These are phyloP conservation scores for Ricordea florida DNA, from an alignment of 92 coral and sea anemone species.

Conservation along the genomic window DNA sequence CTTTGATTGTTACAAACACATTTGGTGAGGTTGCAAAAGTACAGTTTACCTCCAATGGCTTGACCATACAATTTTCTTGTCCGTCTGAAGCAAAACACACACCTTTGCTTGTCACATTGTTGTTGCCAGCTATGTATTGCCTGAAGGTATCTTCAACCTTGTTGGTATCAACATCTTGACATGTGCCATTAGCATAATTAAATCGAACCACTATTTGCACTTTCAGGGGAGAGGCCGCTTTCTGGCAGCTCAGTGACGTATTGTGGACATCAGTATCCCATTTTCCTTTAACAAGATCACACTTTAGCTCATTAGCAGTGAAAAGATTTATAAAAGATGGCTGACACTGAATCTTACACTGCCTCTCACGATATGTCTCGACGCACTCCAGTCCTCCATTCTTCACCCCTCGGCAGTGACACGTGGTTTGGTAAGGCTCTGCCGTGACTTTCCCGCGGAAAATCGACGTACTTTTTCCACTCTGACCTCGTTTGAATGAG, in stretches of 20 bases:
- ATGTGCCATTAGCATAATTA: constrained; percentile 23
- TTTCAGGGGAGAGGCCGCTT: constrained; percentile 6
- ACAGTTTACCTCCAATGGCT: constrained; percentile 2
- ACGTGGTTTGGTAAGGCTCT: constrained; percentile 50
- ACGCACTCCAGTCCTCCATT: constrained; percentile 57
- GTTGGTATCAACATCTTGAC: not conserved
- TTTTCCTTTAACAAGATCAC: constrained; percentile 53
- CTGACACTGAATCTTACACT: constrained; percentile 53
- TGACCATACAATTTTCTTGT: not conserved
- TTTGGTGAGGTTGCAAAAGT: not conserved
- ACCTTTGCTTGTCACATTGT: constrained; percentile 7
- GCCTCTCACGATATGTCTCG: constrained; percentile 26
- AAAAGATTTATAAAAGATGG: constrained; percentile 29
- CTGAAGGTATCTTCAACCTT: not conserved
- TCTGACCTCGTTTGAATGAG: constrained; percentile 9
- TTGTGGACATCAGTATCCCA: constrained; percentile 49
- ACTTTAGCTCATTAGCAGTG: constrained; percentile 17
- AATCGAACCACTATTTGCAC: constrained; percentile 14
- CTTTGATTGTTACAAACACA: not conserved
- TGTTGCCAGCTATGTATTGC: not conserved
- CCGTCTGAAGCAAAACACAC: constrained; percentile 10
- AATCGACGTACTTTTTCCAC: constrained; percentile 9
- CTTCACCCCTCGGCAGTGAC: constrained; percentile 52
- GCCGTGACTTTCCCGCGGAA: constrained; percentile 46
- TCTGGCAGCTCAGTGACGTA: constrained; percentile 13